Conservation (phyloP, 2,888 invertebrate species). For the Drosophila peninsularis region DNA sequence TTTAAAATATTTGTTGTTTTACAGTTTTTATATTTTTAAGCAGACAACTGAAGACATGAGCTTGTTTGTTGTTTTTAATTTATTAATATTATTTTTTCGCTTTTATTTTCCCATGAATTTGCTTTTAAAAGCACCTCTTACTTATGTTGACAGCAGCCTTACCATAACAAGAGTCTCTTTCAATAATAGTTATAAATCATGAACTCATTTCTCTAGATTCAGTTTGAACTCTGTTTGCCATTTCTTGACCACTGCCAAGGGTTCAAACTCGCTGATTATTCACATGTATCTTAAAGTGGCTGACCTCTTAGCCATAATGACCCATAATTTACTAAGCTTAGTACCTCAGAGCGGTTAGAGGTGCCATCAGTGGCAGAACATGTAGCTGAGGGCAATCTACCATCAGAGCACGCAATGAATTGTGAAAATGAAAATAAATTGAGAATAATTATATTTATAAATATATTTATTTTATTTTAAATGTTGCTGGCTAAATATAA, state of each 20-base stretch:
- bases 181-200: not conserved
- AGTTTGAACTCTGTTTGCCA: not conserved
- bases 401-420: not conserved
- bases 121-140: not conserved
- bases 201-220: not conserved
- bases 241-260: not conserved
- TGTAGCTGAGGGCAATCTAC: not conserved
- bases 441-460: not conserved
- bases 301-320: not conserved
- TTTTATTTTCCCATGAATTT: too few species aligned
- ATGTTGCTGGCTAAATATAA: too few species aligned
- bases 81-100: too few species aligned
- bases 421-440: not conserved
- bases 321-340: not conserved
- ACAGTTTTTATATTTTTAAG: too few species aligned
- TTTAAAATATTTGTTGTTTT: too few species aligned
- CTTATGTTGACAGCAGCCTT: not conserved
- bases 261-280: not conserved
- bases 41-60: too few species aligned
- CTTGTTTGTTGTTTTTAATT: too few species aligned
- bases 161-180: not conserved
- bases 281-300: not conserved
- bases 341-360: too few species aligned
- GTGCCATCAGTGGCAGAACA: not conserved
- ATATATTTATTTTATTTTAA: too few species aligned